These are phyloP conservation scores for Malacoraja senta DNA, from an alignment of 2,797 vertebrate genomes.

Conservation along the genomic window DNA sequence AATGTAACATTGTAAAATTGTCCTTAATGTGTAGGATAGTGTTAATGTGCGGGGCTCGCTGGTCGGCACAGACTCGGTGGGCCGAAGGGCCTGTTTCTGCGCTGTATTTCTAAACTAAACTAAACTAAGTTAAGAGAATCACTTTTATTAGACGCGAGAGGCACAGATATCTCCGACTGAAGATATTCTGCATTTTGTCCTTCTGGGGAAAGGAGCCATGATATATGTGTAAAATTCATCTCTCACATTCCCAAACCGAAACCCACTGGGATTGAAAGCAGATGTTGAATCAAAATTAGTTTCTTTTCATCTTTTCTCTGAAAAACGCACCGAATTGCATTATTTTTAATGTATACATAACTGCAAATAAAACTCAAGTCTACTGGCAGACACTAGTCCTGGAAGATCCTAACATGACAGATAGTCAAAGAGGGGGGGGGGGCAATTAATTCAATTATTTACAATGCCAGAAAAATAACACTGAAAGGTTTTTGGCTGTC, in stretches of 20 bases:
- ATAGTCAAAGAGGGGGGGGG: neutral
- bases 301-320: neutral
- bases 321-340: neutral
- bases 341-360: neutral
- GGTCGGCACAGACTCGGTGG: too few relatives aligned
- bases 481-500: neutral
- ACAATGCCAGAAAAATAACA: neutral
- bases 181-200: neutral
- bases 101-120: too few relatives aligned
- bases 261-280: neutral
- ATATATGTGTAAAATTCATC: neutral
- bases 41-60: too few relatives aligned
- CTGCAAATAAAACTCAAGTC: neutral
- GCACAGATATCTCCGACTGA: neutral
- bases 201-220: neutral
- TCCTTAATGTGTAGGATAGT: too few relatives aligned
- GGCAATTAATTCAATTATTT: neutral
- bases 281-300: neutral
- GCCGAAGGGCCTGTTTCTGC: too few relatives aligned
- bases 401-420: neutral
- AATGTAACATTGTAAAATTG: too few relatives aligned
- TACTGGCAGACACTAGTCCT: neutral
- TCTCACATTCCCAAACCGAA: neutral
- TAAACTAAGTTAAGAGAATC: neutral
- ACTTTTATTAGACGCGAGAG: neutral